Evolutionary conservation across 2,888 invertebrate species (phyloP).

Genomic region (Penaeus monodon): DNA sequence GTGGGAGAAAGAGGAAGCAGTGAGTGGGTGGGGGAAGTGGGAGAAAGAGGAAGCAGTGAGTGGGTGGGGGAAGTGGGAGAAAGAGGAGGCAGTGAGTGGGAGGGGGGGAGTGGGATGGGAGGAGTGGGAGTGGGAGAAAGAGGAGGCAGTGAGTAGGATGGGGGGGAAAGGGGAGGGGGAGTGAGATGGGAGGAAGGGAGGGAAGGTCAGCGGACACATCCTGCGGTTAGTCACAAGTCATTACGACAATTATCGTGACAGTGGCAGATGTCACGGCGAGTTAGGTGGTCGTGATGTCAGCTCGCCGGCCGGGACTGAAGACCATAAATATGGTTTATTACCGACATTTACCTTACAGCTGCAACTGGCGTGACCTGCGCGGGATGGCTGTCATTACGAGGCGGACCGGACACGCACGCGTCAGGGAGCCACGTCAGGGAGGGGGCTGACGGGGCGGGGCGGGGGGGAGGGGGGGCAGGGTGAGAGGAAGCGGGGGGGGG

Average conservation of each 20-base stretch:
- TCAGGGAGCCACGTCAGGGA: too few species aligned
- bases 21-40: rapidly evolving
- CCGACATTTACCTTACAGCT: constrained; percentile 17
- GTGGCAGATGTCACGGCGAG: constrained; percentile 19
- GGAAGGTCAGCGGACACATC: background rate
- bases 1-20: too few species aligned
- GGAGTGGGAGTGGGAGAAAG: too few species aligned
- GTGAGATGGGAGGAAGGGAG: background rate
- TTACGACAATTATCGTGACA: constrained; percentile 22
- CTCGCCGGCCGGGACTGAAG: constrained; percentile 1
- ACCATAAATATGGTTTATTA: constrained; percentile 19
- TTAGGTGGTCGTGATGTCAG: background rate
- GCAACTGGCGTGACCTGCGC: constrained; percentile 11
- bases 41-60: too few species aligned
- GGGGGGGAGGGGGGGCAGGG: too few species aligned
- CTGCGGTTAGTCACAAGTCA: constrained; percentile 11
- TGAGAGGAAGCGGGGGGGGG: background rate
- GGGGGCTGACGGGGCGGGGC: too few species aligned
- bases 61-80: too few species aligned
- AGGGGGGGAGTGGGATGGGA: too few species aligned
- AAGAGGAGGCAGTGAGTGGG: too few species aligned
- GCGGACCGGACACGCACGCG: too few species aligned
- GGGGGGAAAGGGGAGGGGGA: too few species aligned
- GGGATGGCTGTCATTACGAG: background rate
- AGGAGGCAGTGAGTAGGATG: too few species aligned